Evolutionary conservation across 2,888 invertebrate genomes (phyloP), one percentile per base, ranked within the genome.

Genomic region (Plusia festucae): DNA sequence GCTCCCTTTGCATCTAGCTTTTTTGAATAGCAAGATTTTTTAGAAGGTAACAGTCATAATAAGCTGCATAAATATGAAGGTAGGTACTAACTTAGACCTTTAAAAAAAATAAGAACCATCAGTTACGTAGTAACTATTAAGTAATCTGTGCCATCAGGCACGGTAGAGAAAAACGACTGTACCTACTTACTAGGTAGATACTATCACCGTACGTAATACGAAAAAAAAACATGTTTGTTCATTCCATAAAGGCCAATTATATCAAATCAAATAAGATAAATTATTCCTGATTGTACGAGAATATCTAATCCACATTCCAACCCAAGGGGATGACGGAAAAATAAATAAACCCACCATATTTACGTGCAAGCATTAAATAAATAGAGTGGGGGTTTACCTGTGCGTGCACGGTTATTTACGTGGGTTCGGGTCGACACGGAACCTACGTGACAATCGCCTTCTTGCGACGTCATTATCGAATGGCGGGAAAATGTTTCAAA

Each of bases 401-500:
- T 24, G 20, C 24, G 8, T 60, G 27, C 20, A 22, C 40, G 51
- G 51, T 59, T 63, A 57, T 60, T 53, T 49, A 62, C 57, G 53
- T 40, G 30, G 44, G 49, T 46, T n/a, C 22, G 62, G 62, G 58
- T 58, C 40, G 55, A 52, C 54, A 69, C 75, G 66, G 49, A 40
- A 40, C 15, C 40, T 65, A 75, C 72, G 75, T 75, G 76, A 56
- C 61, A 64, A 69, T 72, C 49, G 60, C 57, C 66, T 60, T 65
- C 59, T 55, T 5, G 30, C 32, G 56, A 58, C 59, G 53, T 70
- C 44, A 58, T 65, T 70, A 70, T 59, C 27, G 60, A 49, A 9
- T 30, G 53, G 27, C 27, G 30, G 40, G 62, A 70, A 73, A 73
- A 70, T 65, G n/a, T n/a, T n/a, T n/a, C n/a, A n/a, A n/a, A n/a